A percentile compares a stretch with the other conserved stretches of the same genome.
These are phyloP conservation scores for Dryobota labecula DNA, from an alignment of 2,888 invertebrate genomes.

Conservation along the genomic window DNA sequence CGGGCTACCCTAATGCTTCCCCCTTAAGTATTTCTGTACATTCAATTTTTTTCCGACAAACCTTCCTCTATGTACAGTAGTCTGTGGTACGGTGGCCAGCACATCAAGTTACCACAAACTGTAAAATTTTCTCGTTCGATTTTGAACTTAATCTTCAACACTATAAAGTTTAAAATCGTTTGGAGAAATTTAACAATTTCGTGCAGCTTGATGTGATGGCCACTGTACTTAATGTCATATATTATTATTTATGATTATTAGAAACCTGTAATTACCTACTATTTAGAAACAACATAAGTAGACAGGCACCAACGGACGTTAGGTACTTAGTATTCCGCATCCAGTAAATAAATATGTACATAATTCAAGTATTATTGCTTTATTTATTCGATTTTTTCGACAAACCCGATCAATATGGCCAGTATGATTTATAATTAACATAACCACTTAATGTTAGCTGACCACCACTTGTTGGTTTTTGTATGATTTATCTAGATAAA, in stretches of 20 bases:
- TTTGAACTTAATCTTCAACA: no score
- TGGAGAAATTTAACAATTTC: no score
- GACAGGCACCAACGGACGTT: slow-evolving; percentile 11
- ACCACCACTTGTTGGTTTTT: slow-evolving; percentile 61
- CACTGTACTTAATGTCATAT: slow-evolving; percentile 35
- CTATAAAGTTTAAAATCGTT: no score
- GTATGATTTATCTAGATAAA: slow-evolving; percentile 60
- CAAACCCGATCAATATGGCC: slow-evolving; percentile 42
- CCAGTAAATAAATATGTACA: slow-evolving; percentile 70
- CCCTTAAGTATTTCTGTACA: no score
- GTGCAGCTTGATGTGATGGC: no score
- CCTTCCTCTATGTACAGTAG: no score
- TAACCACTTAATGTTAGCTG: slow-evolving; percentile 55
- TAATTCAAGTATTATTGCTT: slow-evolving; percentile 69
- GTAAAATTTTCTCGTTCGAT: no score
- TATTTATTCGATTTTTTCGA: slow-evolving; percentile 68
- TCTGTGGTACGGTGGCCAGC: no score
- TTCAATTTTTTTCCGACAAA: no score
- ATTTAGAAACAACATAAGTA: slow-evolving; percentile 29
- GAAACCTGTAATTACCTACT: slow-evolving; percentile 48
- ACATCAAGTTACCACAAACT: no score
- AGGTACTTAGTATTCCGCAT: slow-evolving; percentile 45
- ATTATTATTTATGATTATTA: slow-evolving; percentile 32
- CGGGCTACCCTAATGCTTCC: no score
- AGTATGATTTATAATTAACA: slow-evolving; percentile 61